These are phyloP conservation scores for Sebastes kiyomatsui DNA, from an alignment of 2,797 vertebrate species.

Conservation along the genomic window DNA sequence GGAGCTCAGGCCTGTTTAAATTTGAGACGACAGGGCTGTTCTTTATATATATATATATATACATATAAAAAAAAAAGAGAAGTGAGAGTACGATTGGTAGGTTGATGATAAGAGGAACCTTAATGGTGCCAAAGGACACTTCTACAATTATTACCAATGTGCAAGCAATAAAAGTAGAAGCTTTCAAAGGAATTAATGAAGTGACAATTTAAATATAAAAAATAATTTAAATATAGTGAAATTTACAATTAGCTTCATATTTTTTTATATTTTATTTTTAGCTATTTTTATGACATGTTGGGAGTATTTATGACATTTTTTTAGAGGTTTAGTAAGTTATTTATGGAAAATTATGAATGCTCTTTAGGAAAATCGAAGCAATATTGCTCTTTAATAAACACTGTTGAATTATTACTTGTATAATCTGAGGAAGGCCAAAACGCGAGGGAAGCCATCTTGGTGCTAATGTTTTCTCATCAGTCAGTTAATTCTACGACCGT, in stretches of 20 bases:
- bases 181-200: not conserved
- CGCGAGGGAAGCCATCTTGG: not conserved
- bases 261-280: not conserved
- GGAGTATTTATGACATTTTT: not conserved
- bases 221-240: not conserved
- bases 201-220: too few species aligned
- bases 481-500: not conserved
- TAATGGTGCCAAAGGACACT: conserved; percentile 15
- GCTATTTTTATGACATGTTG: not conserved
- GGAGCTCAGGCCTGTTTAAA: conserved; percentile 31
- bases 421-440: not conserved
- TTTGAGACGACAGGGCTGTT: conserved; percentile 22
- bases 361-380: not conserved
- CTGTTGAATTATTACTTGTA: not conserved
- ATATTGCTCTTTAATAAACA: not conserved
- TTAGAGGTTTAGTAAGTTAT: not conserved
- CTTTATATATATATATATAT: not conserved
- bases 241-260: not conserved
- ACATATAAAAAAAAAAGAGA: conserved; percentile 31
- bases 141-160: conserved; percentile 29
- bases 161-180: not conserved
- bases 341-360: not conserved
- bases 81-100: conserved; percentile 42
- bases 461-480: not conserved
- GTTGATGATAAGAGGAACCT: conserved; percentile 22